Percentiles rank a stretch among this genome's conserved stretches.
Conservation (phyloP, 2,113 vertebrate genomes). For the Melanotaenia duboulayi region DNA sequence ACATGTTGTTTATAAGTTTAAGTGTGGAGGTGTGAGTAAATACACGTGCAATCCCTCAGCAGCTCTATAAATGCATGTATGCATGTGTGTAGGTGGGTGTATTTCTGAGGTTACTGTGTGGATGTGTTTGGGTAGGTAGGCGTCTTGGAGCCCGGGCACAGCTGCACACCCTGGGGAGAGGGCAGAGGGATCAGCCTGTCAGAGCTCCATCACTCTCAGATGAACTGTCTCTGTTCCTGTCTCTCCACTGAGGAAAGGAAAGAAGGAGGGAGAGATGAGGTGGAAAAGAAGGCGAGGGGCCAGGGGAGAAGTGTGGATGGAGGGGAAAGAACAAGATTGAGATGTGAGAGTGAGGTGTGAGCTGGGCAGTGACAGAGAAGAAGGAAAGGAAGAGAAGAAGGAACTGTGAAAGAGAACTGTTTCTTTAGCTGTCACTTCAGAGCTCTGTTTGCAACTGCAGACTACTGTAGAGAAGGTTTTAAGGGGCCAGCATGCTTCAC, state of each 20-base stretch:
- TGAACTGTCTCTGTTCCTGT: constrained; percentile 51
- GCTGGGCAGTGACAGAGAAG: constrained; percentile 35
- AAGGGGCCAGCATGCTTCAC: background rate
- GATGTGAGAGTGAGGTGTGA: constrained; percentile 57
- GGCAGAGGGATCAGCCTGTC: constrained; percentile 70
- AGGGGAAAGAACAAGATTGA: background rate
- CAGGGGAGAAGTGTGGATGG: constrained; percentile 11
- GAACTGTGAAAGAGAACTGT: constrained; percentile 30
- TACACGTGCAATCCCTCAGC: constrained; percentile 49
- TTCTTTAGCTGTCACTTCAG: constrained; percentile 14
- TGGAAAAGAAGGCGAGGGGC: constrained; percentile 25
- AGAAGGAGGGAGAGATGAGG: constrained; percentile 20
- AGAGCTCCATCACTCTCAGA: constrained; percentile 64
- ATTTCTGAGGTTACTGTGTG: constrained; percentile 51
- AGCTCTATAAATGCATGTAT: constrained; percentile 62
- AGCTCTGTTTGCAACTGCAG: constrained; percentile 26
- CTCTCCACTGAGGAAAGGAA: constrained; percentile 19
- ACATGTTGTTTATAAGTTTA: constrained; percentile 35
- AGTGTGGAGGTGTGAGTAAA: constrained; percentile 59
- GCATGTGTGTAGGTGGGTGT: constrained; percentile 64
- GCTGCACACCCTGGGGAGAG: constrained; percentile 72
- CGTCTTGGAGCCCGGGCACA: constrained; percentile 59
- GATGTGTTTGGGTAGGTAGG: constrained; percentile 61
- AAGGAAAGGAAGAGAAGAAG: constrained; percentile 22
- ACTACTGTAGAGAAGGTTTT: constrained; percentile 19